A percentile compares a stretch with the other conserved stretches of the same genome.
These are phyloP conservation scores for Drosophila gunungcola DNA, from an alignment of 1,140 invertebrate genomes.

Conservation along the genomic window DNA sequence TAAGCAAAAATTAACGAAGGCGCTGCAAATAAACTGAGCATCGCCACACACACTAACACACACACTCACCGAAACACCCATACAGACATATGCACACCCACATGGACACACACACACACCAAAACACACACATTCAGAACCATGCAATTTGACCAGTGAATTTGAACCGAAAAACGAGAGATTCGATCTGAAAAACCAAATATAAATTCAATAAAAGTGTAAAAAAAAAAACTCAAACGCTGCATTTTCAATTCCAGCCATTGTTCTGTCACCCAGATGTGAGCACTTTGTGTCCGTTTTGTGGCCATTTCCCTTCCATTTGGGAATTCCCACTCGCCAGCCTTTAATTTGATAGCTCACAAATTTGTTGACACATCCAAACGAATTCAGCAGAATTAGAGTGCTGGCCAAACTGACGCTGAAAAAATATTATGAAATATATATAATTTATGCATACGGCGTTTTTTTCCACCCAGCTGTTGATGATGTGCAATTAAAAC, in stretches of 20 bases:
- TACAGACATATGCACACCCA: constrained; percentile 5
- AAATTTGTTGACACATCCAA: constrained; percentile 34
- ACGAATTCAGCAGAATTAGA: constrained; percentile 22
- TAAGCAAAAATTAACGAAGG: constrained; percentile 42
- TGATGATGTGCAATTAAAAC: constrained; percentile 52
- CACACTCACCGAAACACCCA: neutral
- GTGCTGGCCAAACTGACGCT: neutral
- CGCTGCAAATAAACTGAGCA: no score
- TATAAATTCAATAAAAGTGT: constrained; percentile 65
- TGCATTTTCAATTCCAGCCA: constrained; percentile 28
- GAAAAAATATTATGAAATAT: constrained; percentile 30
- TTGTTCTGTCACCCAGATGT: neutral
- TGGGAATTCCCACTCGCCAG: constrained; percentile 11
- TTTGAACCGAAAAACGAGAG: constrained; percentile 23
- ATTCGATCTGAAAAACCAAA: constrained; percentile 42
- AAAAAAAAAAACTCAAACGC: constrained; percentile 45
- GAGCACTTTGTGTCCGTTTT: neutral
- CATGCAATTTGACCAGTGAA: constrained; percentile 19
- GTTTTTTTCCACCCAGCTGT: constrained; percentile 16
- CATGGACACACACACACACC: constrained; percentile 9
- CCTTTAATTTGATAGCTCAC: constrained; percentile 32
- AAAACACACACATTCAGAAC: neutral
- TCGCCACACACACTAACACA: neutral
- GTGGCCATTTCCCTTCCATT: constrained; percentile 19
- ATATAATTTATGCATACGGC: constrained; percentile 40